A percentile compares a stretch with the other conserved stretches of the same genome.
Conservation (phyloP, 1,140 invertebrate genomes). For the Drosophila trapezifrons region DNA sequence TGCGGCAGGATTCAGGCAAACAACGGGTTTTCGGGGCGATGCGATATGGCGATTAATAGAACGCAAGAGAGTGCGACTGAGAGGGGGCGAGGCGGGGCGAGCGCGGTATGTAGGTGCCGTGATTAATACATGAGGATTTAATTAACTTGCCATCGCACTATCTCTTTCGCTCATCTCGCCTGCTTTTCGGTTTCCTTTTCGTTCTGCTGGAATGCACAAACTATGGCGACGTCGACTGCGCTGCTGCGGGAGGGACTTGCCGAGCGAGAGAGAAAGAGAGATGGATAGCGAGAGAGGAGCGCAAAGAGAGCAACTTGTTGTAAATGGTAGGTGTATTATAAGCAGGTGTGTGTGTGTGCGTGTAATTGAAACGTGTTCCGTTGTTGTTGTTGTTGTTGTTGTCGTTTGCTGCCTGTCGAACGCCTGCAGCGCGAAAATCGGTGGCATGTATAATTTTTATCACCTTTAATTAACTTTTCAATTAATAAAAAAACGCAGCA, state of each 20-base stretch:
- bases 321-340: conserved; percentile 57
- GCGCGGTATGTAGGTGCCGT: conserved; percentile 56
- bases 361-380: conserved; percentile 80
- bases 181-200: conserved; percentile 24
- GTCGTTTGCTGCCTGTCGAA: conserved; percentile 49
- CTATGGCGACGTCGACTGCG: conserved; percentile 64
- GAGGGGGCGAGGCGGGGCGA: not conserved
- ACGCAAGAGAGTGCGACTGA: conserved; percentile 17
- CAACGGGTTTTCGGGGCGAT: conserved; percentile 60
- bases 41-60: conserved; percentile 70
- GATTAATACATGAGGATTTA: conserved; percentile 83
- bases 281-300: conserved; percentile 5
- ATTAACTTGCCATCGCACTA: conserved; percentile 74
- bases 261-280: not conserved
- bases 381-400: conserved; percentile 40
- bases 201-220: conserved; percentile 63
- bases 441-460: conserved; percentile 84
- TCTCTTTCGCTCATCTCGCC: conserved; percentile 59
- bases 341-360: conserved; percentile 45
- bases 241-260: conserved; percentile 5
- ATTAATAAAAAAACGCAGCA: conserved; percentile 79
- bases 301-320: conserved; percentile 63
- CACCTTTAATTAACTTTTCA: conserved; percentile 84
- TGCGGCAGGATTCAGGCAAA: conserved; percentile 25
- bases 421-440: conserved; percentile 83